These are phyloP conservation scores for Capitella teleta DNA, from an alignment of 1,140 invertebrate genomes.

Conservation along the genomic window DNA sequence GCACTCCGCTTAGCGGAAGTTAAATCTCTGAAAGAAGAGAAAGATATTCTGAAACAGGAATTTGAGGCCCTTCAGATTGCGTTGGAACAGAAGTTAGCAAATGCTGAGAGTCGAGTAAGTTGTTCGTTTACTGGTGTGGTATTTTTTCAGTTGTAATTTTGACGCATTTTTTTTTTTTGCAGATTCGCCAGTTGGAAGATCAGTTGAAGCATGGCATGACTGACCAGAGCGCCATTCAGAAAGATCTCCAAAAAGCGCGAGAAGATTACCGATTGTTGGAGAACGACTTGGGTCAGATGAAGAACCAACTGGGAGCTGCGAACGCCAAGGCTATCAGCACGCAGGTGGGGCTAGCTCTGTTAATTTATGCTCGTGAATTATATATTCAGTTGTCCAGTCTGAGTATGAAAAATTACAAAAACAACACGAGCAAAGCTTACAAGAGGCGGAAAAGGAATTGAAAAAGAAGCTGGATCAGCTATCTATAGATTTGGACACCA, in stretches of 20 bases:
- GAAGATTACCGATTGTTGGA: no score
- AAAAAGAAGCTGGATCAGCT: conserved; percentile 27
- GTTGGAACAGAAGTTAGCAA: conserved; percentile 18
- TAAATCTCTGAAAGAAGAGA: conserved; percentile 14
- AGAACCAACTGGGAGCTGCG: no score
- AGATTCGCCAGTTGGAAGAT: not conserved
- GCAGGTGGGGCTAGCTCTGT: no score
- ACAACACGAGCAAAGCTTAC: conserved; percentile 22
- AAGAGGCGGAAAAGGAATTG: conserved; percentile 23
- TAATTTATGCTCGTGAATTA: no score
- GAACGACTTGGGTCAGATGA: no score
- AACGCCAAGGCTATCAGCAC: no score
- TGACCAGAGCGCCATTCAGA: no score
- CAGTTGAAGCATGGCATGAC: no score
- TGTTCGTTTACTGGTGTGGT: not conserved
- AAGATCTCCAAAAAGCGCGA: no score
- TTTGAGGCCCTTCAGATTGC: conserved; percentile 25
- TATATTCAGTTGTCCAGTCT: no score
- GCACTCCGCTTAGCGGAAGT: conserved; percentile 13
- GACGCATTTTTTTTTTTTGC: not conserved
- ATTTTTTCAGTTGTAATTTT: not conserved
- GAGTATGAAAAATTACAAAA: conserved; percentile 17
- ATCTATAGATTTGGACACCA: conserved; percentile 26
- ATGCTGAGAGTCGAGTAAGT: conserved; percentile 30
- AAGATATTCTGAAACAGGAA: conserved; percentile 19